Base-by-base conservation (phyloP, 2,888 invertebrate species). In the Drosophila macrospina region DNA sequence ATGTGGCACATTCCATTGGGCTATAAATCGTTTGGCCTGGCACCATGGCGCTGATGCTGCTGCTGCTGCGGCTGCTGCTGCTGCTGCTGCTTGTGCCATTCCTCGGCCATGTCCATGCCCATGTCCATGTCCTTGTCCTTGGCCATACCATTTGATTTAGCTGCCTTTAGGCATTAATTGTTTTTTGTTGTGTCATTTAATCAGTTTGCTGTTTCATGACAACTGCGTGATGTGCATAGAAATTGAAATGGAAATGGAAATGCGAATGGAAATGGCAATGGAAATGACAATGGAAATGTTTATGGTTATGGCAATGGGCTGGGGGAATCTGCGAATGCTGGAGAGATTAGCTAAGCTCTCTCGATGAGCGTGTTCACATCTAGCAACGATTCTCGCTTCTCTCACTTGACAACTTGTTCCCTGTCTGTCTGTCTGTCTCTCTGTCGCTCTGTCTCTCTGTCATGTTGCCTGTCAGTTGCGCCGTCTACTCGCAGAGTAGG, bases 21-120 rank as follows among this genome's bases (percentile, higher is more conserved):
- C 83, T 88, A 88, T 88, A 88, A 88, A 88, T 88, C 87, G 88
- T 88, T 78, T 74, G 68, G 76, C 83, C 83, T 85, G 82, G 86
- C 85, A 82, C 85, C 82, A 86, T 82, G 83, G 80, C 86, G 88
- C 87, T 86, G 74, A 20, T 60, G 30, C 45, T 63, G 24, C 24
- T 6, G 36, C 8, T 52, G 30, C 11, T 52, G 16, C n/a, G n/a
- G n/a, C n/a, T n/a, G n/a, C n/a, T n/a, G 88, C 87, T 86, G 74
- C 15, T 60, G 30, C 45, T 63, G 24, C 24, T 6, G 36, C 8
- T 52, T 39, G 15, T 52, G 16, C n/a, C 42, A 28, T 56, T 36
- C 30, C 51, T 32, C 13, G 28, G n/a, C 28, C 32, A 20, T 51
- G 78, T 80, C 75, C 72, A 37, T 15, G 24, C 37, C 36, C 28